Evolutionary conservation across 2,797 vertebrate genomes (phyloP).

Genomic region (Galaxias olidus): DNA sequence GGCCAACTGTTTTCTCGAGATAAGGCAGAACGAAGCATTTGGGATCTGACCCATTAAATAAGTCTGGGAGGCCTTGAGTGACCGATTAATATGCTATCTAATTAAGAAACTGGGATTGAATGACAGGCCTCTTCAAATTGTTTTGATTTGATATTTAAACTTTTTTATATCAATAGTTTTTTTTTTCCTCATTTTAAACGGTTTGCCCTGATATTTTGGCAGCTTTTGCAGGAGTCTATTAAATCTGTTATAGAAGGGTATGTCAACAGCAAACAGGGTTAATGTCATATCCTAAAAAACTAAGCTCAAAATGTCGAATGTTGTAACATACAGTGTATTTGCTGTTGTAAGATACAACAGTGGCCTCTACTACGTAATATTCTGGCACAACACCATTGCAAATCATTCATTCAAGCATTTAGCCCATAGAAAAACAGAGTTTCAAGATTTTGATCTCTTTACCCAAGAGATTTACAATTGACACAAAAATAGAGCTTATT

Average conservation of each 20-base stretch:
- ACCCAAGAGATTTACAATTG: slow-evolving; percentile 16
- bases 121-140: slow-evolving; percentile 40
- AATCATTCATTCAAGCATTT: background rate
- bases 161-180: background rate
- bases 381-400: slow-evolving; percentile 7
- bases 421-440: background rate
- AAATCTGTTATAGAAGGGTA: too few species aligned
- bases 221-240: too few species aligned
- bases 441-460: slow-evolving; percentile 3
- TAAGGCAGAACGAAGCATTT: slow-evolving; percentile 61
- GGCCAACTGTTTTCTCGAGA: slow-evolving; percentile 73
- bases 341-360: background rate
- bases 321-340: too few species aligned
- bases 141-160: slow-evolving; percentile 35
- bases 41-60: slow-evolving; percentile 64
- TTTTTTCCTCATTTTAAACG: background rate
- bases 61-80: slow-evolving; percentile 54
- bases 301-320: too few species aligned
- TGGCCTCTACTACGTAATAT: background rate
- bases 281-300: too few species aligned
- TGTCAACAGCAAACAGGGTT: too few species aligned
- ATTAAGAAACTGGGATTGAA: slow-evolving; percentile 64
- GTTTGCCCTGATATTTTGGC: background rate
- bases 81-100: slow-evolving; percentile 61
- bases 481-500: slow-evolving; percentile 29